Conservation (phyloP, 2,888 invertebrate species). For the Ypsolopha sequella region DNA sequence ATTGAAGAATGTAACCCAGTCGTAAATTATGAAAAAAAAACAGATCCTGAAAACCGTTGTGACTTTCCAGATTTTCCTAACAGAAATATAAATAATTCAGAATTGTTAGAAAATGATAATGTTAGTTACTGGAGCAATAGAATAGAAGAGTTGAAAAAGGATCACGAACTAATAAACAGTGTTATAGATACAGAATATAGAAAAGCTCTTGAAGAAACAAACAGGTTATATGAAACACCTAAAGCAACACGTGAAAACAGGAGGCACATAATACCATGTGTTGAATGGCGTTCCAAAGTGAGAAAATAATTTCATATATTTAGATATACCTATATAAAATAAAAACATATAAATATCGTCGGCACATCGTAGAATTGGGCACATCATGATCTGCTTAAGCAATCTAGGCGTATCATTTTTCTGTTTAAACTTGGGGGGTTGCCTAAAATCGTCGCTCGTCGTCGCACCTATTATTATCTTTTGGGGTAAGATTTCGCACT, state of each 20-base stretch:
- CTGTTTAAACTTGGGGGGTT: too few relatives aligned
- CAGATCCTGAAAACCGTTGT: too few relatives aligned
- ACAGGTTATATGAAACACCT: slow-evolving; percentile 28
- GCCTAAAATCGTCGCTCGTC: too few relatives aligned
- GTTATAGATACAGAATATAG: slow-evolving; percentile 53
- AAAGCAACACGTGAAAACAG: slow-evolving; percentile 34
- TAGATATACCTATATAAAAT: too few relatives aligned
- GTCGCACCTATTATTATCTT: too few relatives aligned
- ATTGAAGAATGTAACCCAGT: slow-evolving; percentile 19
- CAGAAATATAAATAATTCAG: not conserved
- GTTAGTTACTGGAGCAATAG: slow-evolving; percentile 49
- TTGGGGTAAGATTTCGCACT: too few relatives aligned
- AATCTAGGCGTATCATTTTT: too few relatives aligned
- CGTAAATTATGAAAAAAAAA: not conserved
- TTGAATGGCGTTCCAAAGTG: slow-evolving; percentile 49
- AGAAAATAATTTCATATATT: not conserved
- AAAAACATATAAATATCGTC: too few relatives aligned
- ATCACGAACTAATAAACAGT: slow-evolving; percentile 51
- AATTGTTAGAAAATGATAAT: slow-evolving; percentile 22
- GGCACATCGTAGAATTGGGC: too few relatives aligned
- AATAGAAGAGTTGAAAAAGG: slow-evolving; percentile 47
- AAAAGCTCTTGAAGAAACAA: slow-evolving; percentile 39
- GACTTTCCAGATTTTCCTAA: not conserved
- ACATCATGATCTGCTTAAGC: too few relatives aligned
- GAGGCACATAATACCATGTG: slow-evolving; percentile 47